phyloP scores from a whole-genome alignment of 92 coral and sea anemone genomes.

The Heteractis magnifica region DNA sequence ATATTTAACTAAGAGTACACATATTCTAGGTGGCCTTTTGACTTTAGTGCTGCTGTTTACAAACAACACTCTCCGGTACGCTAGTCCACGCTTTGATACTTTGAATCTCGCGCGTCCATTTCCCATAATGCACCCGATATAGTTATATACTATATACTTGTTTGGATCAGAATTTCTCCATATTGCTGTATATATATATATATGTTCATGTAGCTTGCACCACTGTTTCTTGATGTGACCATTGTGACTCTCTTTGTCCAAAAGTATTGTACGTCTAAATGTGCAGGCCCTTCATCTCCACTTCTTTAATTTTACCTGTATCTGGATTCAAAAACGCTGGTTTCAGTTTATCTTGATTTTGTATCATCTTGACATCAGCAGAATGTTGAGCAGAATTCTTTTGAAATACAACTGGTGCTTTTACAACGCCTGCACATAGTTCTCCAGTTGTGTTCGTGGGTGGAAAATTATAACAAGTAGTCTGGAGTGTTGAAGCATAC shows the following conservation, averaged over 20 bases:
- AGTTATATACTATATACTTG: too few relatives aligned
- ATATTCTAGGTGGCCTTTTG: too few relatives aligned
- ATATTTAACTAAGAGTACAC: too few relatives aligned
- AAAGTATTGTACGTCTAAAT: constrained; percentile 63
- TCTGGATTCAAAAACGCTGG: constrained; percentile 49
- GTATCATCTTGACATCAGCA: constrained; percentile 48
- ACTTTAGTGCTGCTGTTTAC: too few relatives aligned
- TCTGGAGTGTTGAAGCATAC: constrained; percentile 49
- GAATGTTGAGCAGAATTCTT: constrained; percentile 57
- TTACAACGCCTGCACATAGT: constrained; percentile 62
- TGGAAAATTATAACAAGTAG: constrained; percentile 63
- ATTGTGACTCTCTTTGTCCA: constrained; percentile 57
- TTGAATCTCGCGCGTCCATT: too few relatives aligned
- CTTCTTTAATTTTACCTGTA: constrained; percentile 42
- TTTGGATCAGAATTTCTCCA: too few relatives aligned
- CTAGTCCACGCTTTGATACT: too few relatives aligned
- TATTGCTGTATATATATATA: too few relatives aligned
- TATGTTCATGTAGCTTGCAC: constrained; percentile 54
- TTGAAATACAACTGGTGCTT: constrained; percentile 41
- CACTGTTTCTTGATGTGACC: constrained; percentile 54
- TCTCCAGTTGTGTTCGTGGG: constrained; percentile 52
- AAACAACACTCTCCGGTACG: too few relatives aligned
- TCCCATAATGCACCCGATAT: too few relatives aligned
- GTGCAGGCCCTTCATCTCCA: constrained; percentile 62
- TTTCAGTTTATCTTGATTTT: constrained; percentile 37